A percentile compares a stretch with the other conserved stretches of the same genome.
phyloP scores from a whole-genome alignment of 2,113 vertebrate genomes.

The Dipodomys ordii region DNA sequence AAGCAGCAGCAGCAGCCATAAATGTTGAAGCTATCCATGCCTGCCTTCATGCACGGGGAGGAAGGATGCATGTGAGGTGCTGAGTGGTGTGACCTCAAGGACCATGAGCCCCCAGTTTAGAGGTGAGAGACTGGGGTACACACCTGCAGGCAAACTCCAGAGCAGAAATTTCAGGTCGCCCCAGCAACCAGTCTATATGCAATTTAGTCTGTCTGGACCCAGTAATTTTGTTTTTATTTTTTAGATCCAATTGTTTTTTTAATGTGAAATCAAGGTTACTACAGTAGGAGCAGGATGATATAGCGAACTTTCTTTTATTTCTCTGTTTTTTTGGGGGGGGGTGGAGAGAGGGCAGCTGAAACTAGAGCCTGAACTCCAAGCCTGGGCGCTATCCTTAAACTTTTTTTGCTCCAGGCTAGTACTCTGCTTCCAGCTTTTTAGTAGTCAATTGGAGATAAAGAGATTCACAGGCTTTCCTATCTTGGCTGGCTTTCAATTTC shows the following conservation, averaged over 20 bases:
- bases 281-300: not conserved
- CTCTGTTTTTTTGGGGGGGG: too few relatives aligned
- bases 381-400: too few relatives aligned
- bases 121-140: not conserved
- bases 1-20: not conserved
- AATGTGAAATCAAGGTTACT: not conserved
- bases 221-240: not conserved
- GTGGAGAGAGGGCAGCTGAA: too few relatives aligned
- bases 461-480: too few relatives aligned
- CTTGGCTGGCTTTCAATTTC: too few relatives aligned
- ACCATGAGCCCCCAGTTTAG: rapidly evolving
- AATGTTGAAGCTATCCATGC: not conserved
- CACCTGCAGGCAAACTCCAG: rapidly evolving
- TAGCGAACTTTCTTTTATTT: rapidly evolving
- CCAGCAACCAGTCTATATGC: too few relatives aligned
- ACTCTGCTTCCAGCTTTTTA: too few relatives aligned
- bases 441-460: too few relatives aligned
- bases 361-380: too few relatives aligned
- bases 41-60: rapidly evolving
- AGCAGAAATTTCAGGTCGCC: not conserved
- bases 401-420: too few relatives aligned
- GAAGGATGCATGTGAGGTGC: too few relatives aligned
- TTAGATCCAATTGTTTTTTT: not conserved
- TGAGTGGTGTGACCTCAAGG: rapidly evolving
- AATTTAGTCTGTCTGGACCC: not conserved